Evolutionary conservation across 64 coral and sea anemone genomes (phyloP).

Genomic region (Montipora sp.): DNA sequence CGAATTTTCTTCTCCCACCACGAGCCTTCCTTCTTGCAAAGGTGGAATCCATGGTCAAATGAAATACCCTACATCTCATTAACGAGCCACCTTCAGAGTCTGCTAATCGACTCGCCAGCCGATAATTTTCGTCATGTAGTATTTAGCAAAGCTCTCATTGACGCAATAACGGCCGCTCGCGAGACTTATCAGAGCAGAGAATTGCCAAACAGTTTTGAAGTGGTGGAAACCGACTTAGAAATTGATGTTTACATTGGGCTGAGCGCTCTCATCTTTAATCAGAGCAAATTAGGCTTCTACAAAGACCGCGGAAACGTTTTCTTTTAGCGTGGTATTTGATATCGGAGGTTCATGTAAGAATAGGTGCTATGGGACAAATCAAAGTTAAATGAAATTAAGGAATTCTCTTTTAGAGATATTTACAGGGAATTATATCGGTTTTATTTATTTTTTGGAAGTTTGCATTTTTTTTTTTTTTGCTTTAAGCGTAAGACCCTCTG

Average conservation of each 20-base stretch:
- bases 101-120: constrained; percentile 42
- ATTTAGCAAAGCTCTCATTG: constrained; percentile 70
- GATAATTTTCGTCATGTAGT: constrained; percentile 13
- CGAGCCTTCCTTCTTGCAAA: constrained; percentile 74
- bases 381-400: background rate
- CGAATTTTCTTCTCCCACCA: constrained; percentile 65
- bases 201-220: constrained; percentile 60
- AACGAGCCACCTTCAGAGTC: constrained; percentile 36
- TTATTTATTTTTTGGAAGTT: too few species aligned
- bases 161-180: constrained; percentile 69
- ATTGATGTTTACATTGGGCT: constrained; percentile 85
- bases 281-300: constrained; percentile 91
- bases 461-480: too few species aligned
- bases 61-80: constrained; percentile 85
- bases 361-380: background rate
- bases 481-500: too few species aligned
- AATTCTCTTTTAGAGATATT: too few species aligned
- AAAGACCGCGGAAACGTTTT: constrained; percentile 88
- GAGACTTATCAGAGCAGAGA: constrained; percentile 16
- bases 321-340: constrained; percentile 44
- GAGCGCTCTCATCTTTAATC: constrained; percentile 84
- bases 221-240: constrained; percentile 78
- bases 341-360: background rate
- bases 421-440: too few species aligned
- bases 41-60: constrained; percentile 86